Evolutionary conservation across 35 echinoderm and acorn worm species (phyloP).

Genomic region (Amphiura filiformis): DNA sequence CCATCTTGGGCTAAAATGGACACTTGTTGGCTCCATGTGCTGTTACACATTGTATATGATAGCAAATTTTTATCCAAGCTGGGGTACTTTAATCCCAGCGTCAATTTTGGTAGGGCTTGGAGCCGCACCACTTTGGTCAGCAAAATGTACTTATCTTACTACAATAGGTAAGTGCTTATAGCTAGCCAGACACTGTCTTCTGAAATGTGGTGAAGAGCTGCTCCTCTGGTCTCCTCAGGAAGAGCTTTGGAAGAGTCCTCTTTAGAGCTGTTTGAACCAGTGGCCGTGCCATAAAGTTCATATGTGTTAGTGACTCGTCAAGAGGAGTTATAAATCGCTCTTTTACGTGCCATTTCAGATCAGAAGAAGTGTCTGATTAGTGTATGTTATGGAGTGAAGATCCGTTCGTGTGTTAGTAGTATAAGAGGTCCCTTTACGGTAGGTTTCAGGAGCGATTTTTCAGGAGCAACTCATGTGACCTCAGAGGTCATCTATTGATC

Average conservation of each 20-base stretch:
- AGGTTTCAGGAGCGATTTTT: too few relatives aligned
- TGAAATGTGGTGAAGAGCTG: neutral
- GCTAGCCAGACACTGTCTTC: neutral
- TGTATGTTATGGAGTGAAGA: too few relatives aligned
- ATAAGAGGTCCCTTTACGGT: too few relatives aligned
- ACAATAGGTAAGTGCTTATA: constrained; percentile 36
- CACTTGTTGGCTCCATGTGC: constrained; percentile 47
- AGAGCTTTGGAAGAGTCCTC: too few relatives aligned
- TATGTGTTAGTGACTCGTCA: too few relatives aligned
- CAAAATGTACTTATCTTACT: constrained; percentile 89
- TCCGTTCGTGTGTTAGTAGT: too few relatives aligned
- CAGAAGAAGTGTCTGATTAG: too few relatives aligned
- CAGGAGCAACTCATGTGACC: too few relatives aligned
- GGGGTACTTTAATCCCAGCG: constrained; percentile 86
- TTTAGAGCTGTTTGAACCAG: neutral
- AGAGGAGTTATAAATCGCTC: too few relatives aligned
- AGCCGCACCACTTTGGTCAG: constrained; percentile 88
- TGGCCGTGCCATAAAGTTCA: too few relatives aligned
- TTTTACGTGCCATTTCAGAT: too few relatives aligned
- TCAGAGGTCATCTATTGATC: too few relatives aligned
- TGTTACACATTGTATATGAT: constrained; percentile 74
- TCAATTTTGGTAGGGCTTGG: constrained; percentile 80
- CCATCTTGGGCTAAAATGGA: constrained; percentile 86
- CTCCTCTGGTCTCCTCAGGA: neutral
- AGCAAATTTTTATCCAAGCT: constrained; percentile 88